Evolutionary conservation across 2,888 invertebrate species (phyloP), one percentile per base, ranked within the genome.

Genomic region (Xanthorhoe spadicearia): DNA sequence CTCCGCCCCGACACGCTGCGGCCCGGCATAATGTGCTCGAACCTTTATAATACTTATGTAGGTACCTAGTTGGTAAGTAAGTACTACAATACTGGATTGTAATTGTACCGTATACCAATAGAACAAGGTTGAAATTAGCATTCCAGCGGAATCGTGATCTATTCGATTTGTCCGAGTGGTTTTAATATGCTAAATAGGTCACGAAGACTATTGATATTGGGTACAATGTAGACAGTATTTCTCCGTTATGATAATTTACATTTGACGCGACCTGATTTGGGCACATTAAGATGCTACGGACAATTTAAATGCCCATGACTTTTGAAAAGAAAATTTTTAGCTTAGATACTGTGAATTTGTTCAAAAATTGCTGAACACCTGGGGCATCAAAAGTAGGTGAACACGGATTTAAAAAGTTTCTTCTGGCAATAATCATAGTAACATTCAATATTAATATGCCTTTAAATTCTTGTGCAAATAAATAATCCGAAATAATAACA

Each of bases 51-150:
- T 13, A 13, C 10, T 43, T 38, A 38, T 2, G 38, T 13, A 9
- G 9, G 1, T 10, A n/a, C n/a, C n/a, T n/a, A 38, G 8, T 1
- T 38, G 8, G 10, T 38, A 13, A 13, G 13, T 4, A 43, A 43
- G 8, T 10, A 6, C 35, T 38, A 38, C 38, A 43, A n/a, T n/a
- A n/a, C n/a, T n/a, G n/a, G n/a, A n/a, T n/a, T n/a, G n/a, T n/a
- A n/a, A n/a, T n/a, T n/a, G n/a, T n/a, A n/a, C 32, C 54, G n/a
- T 55, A 61, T 46, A 18, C 17, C 32, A 64, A n/a, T 54, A 38
- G 2, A 19, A 48, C 32, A 60, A 64, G 59, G 50, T 54, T n/a
- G 59, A 55, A 50, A 64, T 59, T 54, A 48, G 50, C 64, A 64
- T 32, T 6, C 7, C 38, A 50, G 23, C 1, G 18, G 35, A 10